Conservation (phyloP, 64 coral and sea anemone genomes). For the Montipora efflorescens region DNA sequence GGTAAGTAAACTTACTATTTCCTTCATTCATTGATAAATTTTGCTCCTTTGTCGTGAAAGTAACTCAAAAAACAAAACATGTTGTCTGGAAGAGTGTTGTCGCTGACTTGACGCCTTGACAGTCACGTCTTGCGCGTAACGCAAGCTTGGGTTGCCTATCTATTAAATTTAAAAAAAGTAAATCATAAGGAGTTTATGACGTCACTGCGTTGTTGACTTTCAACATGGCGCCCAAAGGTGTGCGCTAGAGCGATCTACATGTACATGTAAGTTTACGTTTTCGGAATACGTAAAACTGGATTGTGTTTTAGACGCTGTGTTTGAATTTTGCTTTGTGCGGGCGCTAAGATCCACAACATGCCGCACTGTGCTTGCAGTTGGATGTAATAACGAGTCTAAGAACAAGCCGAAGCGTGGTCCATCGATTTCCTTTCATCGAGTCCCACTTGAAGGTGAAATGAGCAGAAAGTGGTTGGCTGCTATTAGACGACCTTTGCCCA, state of each 20-base stretch:
- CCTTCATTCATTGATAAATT: too few relatives aligned
- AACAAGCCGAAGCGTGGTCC: not conserved
- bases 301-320: not conserved
- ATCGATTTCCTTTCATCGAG: not conserved
- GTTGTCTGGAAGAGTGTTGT: too few relatives aligned
- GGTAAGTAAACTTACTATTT: too few relatives aligned
- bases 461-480: not conserved
- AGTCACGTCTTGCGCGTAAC: too few relatives aligned
- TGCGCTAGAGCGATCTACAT: not conserved
- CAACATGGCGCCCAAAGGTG: not conserved
- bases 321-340: not conserved
- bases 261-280: not conserved
- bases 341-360: not conserved
- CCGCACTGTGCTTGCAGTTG: not conserved
- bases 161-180: too few relatives aligned
- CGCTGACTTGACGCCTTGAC: too few relatives aligned
- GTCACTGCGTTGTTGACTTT: not conserved
- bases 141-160: too few relatives aligned
- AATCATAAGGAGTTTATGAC: not conserved
- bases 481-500: not conserved
- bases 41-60: too few relatives aligned
- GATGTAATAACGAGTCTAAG: not conserved
- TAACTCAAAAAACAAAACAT: too few relatives aligned
- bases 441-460: not conserved
- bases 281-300: not conserved